phyloP scores from a whole-genome alignment of 2,888 invertebrate species.

The Nomada hirtipes region DNA sequence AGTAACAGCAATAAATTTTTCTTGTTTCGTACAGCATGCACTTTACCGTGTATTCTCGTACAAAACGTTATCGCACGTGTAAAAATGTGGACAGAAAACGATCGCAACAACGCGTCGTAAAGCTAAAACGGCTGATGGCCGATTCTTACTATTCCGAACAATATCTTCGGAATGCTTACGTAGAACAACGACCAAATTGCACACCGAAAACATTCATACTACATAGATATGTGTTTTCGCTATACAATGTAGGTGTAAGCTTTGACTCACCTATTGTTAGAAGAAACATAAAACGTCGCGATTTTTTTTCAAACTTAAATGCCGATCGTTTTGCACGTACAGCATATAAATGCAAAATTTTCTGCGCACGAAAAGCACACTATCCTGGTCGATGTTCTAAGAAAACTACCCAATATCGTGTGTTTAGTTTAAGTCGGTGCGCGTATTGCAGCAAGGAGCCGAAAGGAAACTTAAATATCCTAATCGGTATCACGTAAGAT shows the following conservation, averaged over 20 bases:
- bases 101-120: constrained; percentile 26
- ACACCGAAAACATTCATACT: constrained; percentile 61
- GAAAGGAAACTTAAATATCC: no score
- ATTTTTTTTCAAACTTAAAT: not conserved
- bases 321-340: not conserved
- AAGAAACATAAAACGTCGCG: constrained; percentile 40
- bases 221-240: constrained; percentile 52
- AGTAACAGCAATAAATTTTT: not conserved
- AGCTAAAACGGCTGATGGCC: constrained; percentile 20
- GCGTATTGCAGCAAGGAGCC: no score
- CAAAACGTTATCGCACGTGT: constrained; percentile 37
- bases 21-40: constrained; percentile 32
- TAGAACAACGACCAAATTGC: constrained; percentile 54
- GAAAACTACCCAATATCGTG: not conserved
- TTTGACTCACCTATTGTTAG: constrained; percentile 27
- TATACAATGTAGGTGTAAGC: constrained; percentile 53
- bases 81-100: constrained; percentile 30
- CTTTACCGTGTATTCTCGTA: constrained; percentile 21
- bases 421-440: not conserved
- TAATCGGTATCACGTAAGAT: no score
- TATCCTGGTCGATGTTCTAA: no score
- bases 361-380: no score
- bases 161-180: constrained; percentile 20
- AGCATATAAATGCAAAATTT: not conserved
- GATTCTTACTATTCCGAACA: constrained; percentile 35